Base-by-base conservation (phyloP, 2,888 invertebrate species). In the Monopis laevigella region DNA sequence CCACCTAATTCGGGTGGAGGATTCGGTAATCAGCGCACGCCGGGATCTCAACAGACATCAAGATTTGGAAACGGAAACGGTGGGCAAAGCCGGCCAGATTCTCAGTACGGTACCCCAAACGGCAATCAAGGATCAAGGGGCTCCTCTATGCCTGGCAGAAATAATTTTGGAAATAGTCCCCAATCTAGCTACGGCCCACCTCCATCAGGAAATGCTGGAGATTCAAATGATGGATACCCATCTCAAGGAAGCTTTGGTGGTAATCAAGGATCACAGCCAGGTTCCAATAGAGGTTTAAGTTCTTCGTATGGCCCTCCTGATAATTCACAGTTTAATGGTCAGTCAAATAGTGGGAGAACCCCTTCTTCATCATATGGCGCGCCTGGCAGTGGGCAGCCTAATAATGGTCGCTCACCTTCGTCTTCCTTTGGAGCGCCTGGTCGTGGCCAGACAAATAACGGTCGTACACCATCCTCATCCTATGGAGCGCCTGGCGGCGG, bases 401-500 rank as follows among this genome's bases (percentile, higher is more conserved):
- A n/a, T n/a, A n/a, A n/a, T n/a, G n/a, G n/a, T n/a, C n/a, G n/a
- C n/a, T n/a, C n/a, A n/a, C n/a, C n/a, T n/a, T n/a, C n/a, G n/a
- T 30, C 12, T n/a, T n/a, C n/a, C n/a, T n/a, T n/a, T n/a, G n/a
- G n/a, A n/a, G n/a, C n/a, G n/a, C n/a, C n/a, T n/a, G n/a, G n/a
- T n/a, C n/a, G 53, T 44, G 54, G 46, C 6, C 52, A 45, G 26
- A 53, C 52, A 26, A 56, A 53, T 44, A 54, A 12, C 12, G 36
- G 36, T 11, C 36, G 59, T 35, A 50, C 62, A 48, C 63, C 63
- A 13, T 61, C 64, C 2, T 59, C 69, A 5, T 63, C 66, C 2
- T 82, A 82, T 48, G 82, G 83, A 10, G 65, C 77, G 27, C 84
- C 84, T 44, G 19, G 27, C 8, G 28, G 28, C 2, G 28, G 28